Conservation (phyloP, 2,888 invertebrate genomes). For the Glaucopsyche alexis region DNA sequence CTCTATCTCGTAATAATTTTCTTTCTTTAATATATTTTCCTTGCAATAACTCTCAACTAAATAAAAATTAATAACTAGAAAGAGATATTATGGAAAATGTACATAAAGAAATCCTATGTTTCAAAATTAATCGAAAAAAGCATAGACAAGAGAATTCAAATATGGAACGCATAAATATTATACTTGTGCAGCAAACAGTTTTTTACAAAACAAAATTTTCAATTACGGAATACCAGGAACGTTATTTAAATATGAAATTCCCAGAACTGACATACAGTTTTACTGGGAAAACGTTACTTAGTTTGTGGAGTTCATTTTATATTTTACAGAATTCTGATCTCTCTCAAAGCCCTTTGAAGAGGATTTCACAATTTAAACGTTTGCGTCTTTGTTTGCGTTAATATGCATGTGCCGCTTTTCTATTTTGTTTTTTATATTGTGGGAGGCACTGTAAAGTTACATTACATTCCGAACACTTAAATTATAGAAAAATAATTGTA, state of each 20-base stretch:
- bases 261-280: constrained; percentile 8
- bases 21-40: too few relatives aligned
- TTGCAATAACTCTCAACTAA: too few relatives aligned
- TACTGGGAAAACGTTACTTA: constrained; percentile 23
- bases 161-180: constrained; percentile 10
- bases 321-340: constrained; percentile 25
- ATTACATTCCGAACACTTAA: too few relatives aligned
- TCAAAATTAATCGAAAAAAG: not conserved
- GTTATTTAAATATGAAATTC: constrained; percentile 21
- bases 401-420: not conserved
- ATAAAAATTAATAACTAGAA: too few relatives aligned
- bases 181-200: not conserved
- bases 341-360: constrained; percentile 24
- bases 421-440: not conserved
- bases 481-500: too few relatives aligned
- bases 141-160: constrained; percentile 6
- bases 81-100: not conserved
- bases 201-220: constrained; percentile 24
- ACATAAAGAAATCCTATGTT: not conserved
- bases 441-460: not conserved
- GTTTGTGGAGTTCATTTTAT: constrained; percentile 24
- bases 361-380: constrained; percentile 5
- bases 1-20: too few relatives aligned
- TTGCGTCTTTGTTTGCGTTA: constrained; percentile 19
- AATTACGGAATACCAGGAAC: constrained; percentile 14